Conservation (phyloP, 1,140 invertebrate species). For the Chironomus tepperi region DNA sequence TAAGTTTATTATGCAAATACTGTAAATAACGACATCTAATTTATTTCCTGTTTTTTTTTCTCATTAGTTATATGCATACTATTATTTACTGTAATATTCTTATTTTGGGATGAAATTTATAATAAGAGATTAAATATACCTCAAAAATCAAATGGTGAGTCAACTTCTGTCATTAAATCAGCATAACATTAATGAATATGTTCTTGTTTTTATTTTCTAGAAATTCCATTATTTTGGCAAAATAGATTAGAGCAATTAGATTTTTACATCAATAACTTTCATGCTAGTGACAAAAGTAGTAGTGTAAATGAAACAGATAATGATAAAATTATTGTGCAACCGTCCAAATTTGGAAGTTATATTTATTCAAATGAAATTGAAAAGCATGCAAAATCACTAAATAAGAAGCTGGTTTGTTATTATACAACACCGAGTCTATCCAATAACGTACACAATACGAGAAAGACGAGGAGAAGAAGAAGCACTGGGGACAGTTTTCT, state of each 20-base stretch:
- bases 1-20: neutral
- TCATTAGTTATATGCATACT: neutral
- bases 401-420: conserved; percentile 51
- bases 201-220: neutral
- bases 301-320: neutral
- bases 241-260: neutral
- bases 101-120: conserved; percentile 3
- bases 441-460: conserved; percentile 21
- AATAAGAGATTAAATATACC: conserved; percentile 18
- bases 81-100: neutral
- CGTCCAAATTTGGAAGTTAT: neutral
- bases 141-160: conserved; percentile 17
- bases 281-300: neutral
- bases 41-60: neutral
- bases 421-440: conserved; percentile 45
- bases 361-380: neutral
- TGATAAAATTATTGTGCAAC: neutral
- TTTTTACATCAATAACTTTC: neutral
- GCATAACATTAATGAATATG: too few relatives aligned
- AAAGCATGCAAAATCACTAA: neutral
- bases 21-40: neutral
- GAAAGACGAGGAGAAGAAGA: conserved; percentile 2
- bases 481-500: conserved; percentile 39
- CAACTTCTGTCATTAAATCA: neutral
- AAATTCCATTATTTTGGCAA: neutral